Percentiles rank a stretch among this genome's conserved stretches.
These are phyloP conservation scores for Gobio occitaniae DNA, from an alignment of 2,797 vertebrate species.

Conservation along the genomic window DNA sequence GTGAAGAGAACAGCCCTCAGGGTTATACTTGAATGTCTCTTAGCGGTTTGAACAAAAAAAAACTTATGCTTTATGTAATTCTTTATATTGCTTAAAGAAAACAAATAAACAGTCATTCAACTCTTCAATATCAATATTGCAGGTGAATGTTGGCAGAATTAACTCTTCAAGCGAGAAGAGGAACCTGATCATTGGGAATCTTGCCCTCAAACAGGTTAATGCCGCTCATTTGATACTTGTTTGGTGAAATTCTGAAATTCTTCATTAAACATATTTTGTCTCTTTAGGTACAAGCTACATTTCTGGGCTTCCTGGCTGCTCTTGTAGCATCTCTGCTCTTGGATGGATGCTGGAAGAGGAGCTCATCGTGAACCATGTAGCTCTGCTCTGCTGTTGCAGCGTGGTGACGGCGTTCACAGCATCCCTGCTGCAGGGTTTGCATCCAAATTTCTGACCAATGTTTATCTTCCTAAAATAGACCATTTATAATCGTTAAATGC, in stretches of 20 bases:
- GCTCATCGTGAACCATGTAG: conserved; percentile 82
- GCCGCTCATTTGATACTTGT: background rate
- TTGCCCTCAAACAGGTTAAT: conserved; percentile 93
- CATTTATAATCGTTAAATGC: background rate
- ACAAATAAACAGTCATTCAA: background rate
- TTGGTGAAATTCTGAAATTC: background rate
- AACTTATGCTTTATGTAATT: background rate
- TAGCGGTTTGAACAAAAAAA: background rate
- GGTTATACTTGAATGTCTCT: conserved; percentile 15
- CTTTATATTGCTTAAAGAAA: background rate
- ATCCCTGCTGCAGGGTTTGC: conserved; percentile 90
- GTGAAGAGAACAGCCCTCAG: conserved; percentile 53
- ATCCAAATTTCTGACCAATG: background rate
- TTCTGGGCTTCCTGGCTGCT: conserved; percentile 90
- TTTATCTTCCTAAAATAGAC: background rate
- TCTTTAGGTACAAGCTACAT: conserved; percentile 90
- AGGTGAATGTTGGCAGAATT: conserved; percentile 94
- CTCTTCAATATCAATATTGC: conserved; percentile 17
- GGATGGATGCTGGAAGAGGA: conserved; percentile 90
- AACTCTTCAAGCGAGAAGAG: conserved; percentile 88
- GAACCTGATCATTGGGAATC: conserved; percentile 90
- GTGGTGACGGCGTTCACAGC: conserved; percentile 90
- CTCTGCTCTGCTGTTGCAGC: conserved; percentile 89
- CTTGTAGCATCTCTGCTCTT: conserved; percentile 84
- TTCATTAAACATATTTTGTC: background rate